Evolutionary conservation across 2,113 vertebrate species (phyloP).

Genomic region (Gopherus evgoodei): DNA sequence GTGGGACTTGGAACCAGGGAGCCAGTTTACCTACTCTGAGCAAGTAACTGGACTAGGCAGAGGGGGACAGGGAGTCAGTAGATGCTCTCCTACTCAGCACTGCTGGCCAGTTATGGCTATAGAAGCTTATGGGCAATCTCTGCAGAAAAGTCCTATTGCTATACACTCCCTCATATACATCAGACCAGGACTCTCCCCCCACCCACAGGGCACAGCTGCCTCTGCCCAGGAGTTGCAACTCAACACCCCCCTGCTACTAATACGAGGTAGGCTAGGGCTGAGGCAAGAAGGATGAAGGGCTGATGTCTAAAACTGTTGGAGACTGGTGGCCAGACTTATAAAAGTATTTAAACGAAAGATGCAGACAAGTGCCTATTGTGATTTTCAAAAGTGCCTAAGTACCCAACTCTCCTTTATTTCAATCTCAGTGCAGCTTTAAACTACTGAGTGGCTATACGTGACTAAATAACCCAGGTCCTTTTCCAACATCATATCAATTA

Average conservation of each 20-base stretch:
- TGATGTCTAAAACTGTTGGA: background rate
- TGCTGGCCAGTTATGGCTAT: too few relatives aligned
- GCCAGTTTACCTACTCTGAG: background rate
- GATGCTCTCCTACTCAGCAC: background rate
- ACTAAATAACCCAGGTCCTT: background rate
- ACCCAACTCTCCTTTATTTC: background rate
- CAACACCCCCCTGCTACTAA: background rate
- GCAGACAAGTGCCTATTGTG: background rate
- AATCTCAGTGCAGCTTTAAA: background rate
- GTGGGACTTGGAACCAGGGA: background rate
- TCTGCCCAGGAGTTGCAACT: background rate
- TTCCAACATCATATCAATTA: background rate
- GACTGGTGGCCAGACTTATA: background rate
- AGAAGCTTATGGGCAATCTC: too few relatives aligned
- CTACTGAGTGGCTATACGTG: rapidly evolving
- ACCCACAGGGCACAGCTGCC: background rate
- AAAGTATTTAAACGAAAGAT: background rate
- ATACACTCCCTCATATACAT: too few relatives aligned
- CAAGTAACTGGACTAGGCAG: background rate
- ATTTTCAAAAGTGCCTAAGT: background rate
- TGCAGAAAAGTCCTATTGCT: too few relatives aligned
- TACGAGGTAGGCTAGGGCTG: background rate
- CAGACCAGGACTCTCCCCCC: too few relatives aligned
- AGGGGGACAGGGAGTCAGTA: background rate
- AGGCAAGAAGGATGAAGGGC: background rate